Conservation (phyloP, 2,113 vertebrate species). For the Triplophysa tibetana region DNA sequence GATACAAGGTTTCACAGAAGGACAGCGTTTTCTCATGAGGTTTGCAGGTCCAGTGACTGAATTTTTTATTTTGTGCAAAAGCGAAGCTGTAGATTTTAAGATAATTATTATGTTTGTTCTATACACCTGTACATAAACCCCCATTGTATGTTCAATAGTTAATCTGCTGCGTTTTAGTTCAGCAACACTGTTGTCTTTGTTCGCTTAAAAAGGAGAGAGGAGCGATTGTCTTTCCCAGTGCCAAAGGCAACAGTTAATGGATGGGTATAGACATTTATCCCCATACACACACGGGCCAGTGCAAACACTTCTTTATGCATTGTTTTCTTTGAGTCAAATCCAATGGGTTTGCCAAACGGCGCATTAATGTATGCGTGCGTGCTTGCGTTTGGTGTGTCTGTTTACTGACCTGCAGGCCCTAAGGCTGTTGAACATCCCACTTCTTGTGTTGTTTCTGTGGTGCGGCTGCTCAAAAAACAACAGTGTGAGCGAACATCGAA, state of each 20-base stretch:
- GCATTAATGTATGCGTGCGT: background rate
- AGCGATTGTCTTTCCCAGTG: constrained; percentile 36
- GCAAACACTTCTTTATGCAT: constrained; percentile 8
- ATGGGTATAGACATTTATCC: constrained; percentile 11
- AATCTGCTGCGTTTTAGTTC: background rate
- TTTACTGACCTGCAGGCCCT: constrained; percentile 13
- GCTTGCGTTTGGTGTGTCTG: constrained; percentile 15
- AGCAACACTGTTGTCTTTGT: constrained; percentile 49
- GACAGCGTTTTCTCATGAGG: too few relatives aligned
- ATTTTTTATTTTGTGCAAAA: background rate
- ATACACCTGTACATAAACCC: background rate
- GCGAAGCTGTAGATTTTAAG: too few relatives aligned
- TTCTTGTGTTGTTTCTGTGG: background rate
- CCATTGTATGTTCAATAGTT: background rate
- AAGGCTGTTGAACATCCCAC: constrained; percentile 16
- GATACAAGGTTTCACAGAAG: too few relatives aligned
- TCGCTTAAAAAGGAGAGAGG: constrained; percentile 16
- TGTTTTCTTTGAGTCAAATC: background rate
- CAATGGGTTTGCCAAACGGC: background rate
- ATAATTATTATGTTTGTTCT: too few relatives aligned
- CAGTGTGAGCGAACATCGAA: background rate
- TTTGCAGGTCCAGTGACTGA: too few relatives aligned
- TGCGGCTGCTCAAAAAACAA: background rate
- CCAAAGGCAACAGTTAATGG: constrained; percentile 26
- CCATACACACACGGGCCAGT: constrained; percentile 15